phyloP scores from a whole-genome alignment of 23 tunicate species.

The Trididemnum nubilum region DNA sequence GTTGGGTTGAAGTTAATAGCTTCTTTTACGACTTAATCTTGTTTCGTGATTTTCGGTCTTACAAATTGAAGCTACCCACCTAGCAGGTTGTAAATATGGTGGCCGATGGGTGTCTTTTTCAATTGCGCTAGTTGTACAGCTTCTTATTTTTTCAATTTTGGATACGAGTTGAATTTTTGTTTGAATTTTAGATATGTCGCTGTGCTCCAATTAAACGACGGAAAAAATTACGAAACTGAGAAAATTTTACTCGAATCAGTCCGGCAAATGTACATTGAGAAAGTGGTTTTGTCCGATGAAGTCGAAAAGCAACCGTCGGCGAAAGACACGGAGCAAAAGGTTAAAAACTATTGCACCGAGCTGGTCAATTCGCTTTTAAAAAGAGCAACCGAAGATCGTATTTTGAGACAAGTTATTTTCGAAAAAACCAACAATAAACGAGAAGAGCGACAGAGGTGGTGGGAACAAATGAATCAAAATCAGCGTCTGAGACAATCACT shows the following conservation, averaged over 20 bases:
- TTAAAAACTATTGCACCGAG: conserved; percentile 44
- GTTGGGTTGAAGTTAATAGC: neutral
- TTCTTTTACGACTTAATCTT: neutral
- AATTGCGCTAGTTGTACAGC: too few relatives aligned
- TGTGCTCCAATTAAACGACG: conserved; percentile 55
- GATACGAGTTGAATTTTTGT: too few relatives aligned
- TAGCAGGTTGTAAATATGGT: too few relatives aligned
- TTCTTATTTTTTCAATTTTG: neutral
- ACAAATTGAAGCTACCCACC: too few relatives aligned
- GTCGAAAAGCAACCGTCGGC: neutral
- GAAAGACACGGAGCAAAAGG: conserved; percentile 36
- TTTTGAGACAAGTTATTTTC: too few relatives aligned
- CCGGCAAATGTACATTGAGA: conserved; percentile 75
- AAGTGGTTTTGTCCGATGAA: conserved; percentile 36
- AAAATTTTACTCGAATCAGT: conserved; percentile 59
- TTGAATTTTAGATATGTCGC: conserved; percentile 58
- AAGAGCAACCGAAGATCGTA: conserved; percentile 43
- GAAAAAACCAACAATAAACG: too few relatives aligned
- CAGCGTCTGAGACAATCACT: too few relatives aligned
- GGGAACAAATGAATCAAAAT: too few relatives aligned
- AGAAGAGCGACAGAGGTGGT: too few relatives aligned
- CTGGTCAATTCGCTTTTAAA: conserved; percentile 40
- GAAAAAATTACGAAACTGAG: conserved; percentile 78
- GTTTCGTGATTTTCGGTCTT: too few relatives aligned
- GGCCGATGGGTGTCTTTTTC: too few relatives aligned